phyloP scores from a whole-genome alignment of 2,888 invertebrate species.

The Sarcophaga carnaria region DNA sequence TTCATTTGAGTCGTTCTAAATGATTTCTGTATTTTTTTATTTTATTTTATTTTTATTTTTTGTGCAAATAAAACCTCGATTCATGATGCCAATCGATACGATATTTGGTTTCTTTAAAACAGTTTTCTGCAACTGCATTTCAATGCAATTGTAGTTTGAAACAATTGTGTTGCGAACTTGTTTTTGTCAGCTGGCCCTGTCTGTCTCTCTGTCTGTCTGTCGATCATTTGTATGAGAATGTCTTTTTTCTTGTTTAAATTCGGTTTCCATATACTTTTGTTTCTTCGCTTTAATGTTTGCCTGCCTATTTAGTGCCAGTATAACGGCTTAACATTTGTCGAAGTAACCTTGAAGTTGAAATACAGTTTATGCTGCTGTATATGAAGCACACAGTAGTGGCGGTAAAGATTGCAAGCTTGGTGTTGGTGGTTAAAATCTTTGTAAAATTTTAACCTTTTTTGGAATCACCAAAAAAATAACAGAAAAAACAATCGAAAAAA shows the following conservation, averaged over 20 bases:
- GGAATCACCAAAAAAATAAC: constrained; percentile 1
- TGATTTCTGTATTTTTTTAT: background rate
- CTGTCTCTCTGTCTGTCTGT: background rate
- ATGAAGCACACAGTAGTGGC: background rate
- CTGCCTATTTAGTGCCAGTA: background rate
- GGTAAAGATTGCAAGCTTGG: background rate
- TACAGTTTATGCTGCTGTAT: no score
- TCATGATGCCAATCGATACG: constrained; percentile 4
- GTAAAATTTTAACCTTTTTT: constrained; percentile 55
- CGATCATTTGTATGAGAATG: background rate
- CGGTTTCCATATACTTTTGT: background rate
- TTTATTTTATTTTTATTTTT: background rate
- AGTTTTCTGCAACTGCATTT: background rate
- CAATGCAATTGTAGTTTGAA: background rate
- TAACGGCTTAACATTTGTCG: background rate
- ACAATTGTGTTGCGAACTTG: constrained; percentile 24
- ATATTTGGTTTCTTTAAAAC: background rate
- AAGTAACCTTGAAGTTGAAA: constrained; percentile 41
- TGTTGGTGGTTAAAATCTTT: constrained; percentile 23
- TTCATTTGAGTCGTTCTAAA: background rate
- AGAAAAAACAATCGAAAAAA: background rate
- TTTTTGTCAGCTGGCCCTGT: background rate
- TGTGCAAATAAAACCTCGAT: background rate
- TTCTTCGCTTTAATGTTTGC: background rate
- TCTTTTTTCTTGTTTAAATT: no score